A percentile compares a stretch with the other conserved stretches of the same genome.
Evolutionary conservation across 2,888 invertebrate species (phyloP).

Genomic region (Orthonevra nobilis): DNA sequence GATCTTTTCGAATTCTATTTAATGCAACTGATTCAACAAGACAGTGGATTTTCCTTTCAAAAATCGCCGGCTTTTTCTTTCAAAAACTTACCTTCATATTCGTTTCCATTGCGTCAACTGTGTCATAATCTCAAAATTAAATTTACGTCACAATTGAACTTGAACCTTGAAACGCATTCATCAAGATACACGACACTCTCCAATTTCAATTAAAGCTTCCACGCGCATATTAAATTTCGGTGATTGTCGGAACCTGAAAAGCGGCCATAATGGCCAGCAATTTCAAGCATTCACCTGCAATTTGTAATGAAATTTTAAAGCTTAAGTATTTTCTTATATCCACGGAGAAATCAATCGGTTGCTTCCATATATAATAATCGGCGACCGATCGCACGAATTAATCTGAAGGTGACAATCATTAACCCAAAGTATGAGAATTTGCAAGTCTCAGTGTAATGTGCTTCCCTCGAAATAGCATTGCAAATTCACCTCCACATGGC

Average conservation of each 20-base stretch:
- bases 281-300: slow-evolving; percentile 51
- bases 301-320: slow-evolving; percentile 45
- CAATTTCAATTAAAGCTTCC: slow-evolving; percentile 35
- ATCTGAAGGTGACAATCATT: slow-evolving; percentile 70
- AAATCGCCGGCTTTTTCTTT: too few species aligned
- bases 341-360: slow-evolving; percentile 36
- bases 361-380: slow-evolving; percentile 47
- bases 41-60: too few species aligned
- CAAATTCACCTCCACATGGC: slow-evolving; percentile 16
- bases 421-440: slow-evolving; percentile 68
- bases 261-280: slow-evolving; percentile 37
- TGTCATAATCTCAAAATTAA: neutral
- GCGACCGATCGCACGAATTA: slow-evolving; percentile 44
- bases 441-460: slow-evolving; percentile 51
- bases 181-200: slow-evolving; percentile 2
- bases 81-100: too few species aligned
- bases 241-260: slow-evolving; percentile 29
- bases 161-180: slow-evolving; percentile 22
- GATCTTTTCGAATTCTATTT: too few species aligned
- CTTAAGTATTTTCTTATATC: slow-evolving; percentile 25
- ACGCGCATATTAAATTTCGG: slow-evolving; percentile 42
- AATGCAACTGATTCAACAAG: too few species aligned
- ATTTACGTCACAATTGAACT: neutral
- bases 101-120: neutral
- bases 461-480: slow-evolving; percentile 15